Percentiles rank a stretch among this genome's conserved stretches.
These are phyloP conservation scores for Caenorhabditis sp. DNA, from an alignment of 2,888 invertebrate species.

Conservation along the genomic window DNA sequence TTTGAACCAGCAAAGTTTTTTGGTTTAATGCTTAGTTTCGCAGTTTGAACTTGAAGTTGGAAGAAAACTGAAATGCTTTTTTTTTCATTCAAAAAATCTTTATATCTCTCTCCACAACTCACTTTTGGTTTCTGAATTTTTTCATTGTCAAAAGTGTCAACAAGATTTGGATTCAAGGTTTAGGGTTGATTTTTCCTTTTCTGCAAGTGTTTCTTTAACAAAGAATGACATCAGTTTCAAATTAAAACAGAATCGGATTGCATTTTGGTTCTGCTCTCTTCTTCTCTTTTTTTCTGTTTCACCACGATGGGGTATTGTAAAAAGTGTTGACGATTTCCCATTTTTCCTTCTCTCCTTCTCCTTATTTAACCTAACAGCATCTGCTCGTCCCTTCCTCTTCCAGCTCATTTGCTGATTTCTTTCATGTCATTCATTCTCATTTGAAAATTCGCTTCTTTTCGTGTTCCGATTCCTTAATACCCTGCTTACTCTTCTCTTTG, in stretches of 20 bases:
- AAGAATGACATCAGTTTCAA: constrained; percentile 42
- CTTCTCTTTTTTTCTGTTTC: constrained; percentile 2
- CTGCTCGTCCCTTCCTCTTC: constrained; percentile 1
- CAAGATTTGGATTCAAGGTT: too few relatives aligned
- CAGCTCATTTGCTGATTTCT: constrained; percentile 21
- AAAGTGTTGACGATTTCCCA: background rate
- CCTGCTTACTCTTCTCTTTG: constrained; percentile 46
- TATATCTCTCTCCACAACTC: too few relatives aligned
- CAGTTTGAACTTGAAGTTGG: too few relatives aligned
- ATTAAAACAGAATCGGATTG: constrained; percentile 18
- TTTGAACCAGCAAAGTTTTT: too few relatives aligned
- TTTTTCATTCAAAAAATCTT: too few relatives aligned
- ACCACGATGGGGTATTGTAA: constrained; percentile 1
- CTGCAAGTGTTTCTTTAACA: background rate
- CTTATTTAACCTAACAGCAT: background rate
- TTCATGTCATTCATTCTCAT: constrained; percentile 36
- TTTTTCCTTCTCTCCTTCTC: background rate
- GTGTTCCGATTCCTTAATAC: constrained; percentile 49
- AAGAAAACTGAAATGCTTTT: too few relatives aligned
- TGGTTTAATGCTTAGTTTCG: too few relatives aligned
- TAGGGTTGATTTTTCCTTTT: background rate
- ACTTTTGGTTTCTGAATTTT: too few relatives aligned
- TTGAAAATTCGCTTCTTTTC: constrained; percentile 44
- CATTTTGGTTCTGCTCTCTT: constrained; percentile 15
- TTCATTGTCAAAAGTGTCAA: too few relatives aligned